Base-by-base conservation (phyloP, 2,888 invertebrate genomes). In the Pammene aurita region DNA sequence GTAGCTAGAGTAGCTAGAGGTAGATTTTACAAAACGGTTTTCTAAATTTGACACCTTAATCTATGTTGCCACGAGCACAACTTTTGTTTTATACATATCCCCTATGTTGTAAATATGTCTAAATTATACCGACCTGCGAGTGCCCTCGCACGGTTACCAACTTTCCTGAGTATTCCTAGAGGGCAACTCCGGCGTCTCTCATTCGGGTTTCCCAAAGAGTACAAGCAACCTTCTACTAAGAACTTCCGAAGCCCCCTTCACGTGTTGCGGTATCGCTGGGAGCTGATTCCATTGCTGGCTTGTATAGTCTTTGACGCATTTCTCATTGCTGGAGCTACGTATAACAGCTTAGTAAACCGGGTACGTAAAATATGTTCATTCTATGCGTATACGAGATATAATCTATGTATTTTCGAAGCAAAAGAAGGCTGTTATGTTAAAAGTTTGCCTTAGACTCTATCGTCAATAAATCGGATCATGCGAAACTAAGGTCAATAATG, bases 61-160 rank as follows among this genome's bases (percentile, higher is more conserved):
- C 62, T 62, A 62, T 62, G 10, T 41, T 7, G 52, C 50, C 62
- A 62, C 62, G 62, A n/a, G 9, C 14, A 57, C n/a, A 6, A 41
- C 2, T 62, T 41, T 50, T 52, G 38, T 52, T 18, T 50, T 18
- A 48, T 18, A 0, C 13, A 18, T 11, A n/a, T 9, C 38, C 16
- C 16, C 50, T 62, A 4, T 58, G 16, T 34, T 16, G 7, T 46
- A 14, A 54, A 14, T 7, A 67, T 68, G 38, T 62, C 62, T 48
- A 54, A 46, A 60, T 61, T 7, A 35, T 34, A 52, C 18, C 50
- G 42, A 54, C 13, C 64, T 60, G 67, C 74, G 60, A 9, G 10
- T 0, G 18, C 26, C 56, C n/a, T 13, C 44, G 13, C 26, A 18
- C 44, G 42, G 35, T 35, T 18, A 7, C 18, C 6, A 2, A 26